A percentile compares a stretch with the other conserved stretches of the same genome.
These are phyloP conservation scores for Cryptotis parvus DNA, from an alignment of 2,113 vertebrate genomes.

Conservation along the genomic window DNA sequence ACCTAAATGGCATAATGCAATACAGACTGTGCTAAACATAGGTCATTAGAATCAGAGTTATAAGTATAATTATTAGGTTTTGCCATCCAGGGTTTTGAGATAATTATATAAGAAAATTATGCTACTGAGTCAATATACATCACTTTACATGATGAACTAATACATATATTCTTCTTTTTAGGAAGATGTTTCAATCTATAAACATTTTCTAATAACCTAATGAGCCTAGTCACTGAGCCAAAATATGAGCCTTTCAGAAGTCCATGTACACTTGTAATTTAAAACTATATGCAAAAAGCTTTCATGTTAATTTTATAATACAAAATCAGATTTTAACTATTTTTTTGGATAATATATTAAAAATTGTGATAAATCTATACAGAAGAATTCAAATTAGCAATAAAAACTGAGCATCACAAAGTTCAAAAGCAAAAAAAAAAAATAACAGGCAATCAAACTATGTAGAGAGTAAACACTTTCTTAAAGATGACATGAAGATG, in stretches of 20 bases:
- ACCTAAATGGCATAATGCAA: conserved; percentile 26
- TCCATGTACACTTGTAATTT: neutral
- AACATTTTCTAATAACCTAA: neutral
- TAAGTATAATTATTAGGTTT: neutral
- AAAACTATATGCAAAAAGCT: neutral
- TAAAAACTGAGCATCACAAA: neutral
- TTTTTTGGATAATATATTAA: neutral
- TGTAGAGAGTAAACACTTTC: too few relatives aligned
- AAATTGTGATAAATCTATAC: neutral
- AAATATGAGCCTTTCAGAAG: neutral
- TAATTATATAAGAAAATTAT: neutral
- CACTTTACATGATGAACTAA: neutral
- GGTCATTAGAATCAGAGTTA: neutral
- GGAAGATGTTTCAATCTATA: neutral
- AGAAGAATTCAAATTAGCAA: neutral
- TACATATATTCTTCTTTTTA: neutral
- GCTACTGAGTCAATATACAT: neutral
- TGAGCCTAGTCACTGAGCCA: neutral
- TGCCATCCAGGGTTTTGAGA: neutral
- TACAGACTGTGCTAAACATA: neutral
- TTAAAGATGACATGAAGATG: too few relatives aligned
- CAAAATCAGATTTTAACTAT: neutral
- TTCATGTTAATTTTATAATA: neutral
- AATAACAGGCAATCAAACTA: too few relatives aligned
- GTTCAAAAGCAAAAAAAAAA: too few relatives aligned